phyloP scores from a whole-genome alignment of 2,888 invertebrate species.

The Calameuta filiformis region DNA sequence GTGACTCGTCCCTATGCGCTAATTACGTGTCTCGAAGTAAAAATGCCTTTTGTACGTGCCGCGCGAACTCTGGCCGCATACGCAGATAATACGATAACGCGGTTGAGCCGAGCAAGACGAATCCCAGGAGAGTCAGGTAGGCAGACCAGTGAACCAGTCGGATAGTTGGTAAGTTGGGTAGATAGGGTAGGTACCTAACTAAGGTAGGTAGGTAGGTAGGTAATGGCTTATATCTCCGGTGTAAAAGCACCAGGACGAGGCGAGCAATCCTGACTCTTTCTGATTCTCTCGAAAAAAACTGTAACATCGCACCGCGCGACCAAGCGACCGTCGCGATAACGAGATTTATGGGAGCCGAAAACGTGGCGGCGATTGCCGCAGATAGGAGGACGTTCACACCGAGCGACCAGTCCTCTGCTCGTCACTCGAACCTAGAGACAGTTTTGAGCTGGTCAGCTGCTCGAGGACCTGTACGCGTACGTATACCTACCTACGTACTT shows the following conservation, averaged over 20 bases:
- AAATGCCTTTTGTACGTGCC: constrained; percentile 14
- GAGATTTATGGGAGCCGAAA: constrained; percentile 46
- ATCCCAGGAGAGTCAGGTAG: neutral
- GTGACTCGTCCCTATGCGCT: neutral
- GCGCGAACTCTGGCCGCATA: neutral
- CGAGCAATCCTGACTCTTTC: neutral
- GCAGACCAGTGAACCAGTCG: too few species aligned
- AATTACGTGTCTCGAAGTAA: constrained; percentile 5
- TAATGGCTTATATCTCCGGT: too few species aligned
- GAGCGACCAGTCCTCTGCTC: neutral
- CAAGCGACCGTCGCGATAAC: constrained; percentile 44
- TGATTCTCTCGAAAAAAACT: constrained; percentile 3
- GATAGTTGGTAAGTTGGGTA: too few species aligned
- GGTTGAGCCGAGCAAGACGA: constrained; percentile 5
- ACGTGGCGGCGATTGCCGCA: constrained; percentile 42
- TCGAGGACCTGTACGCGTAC: too few species aligned
- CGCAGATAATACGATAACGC: constrained; percentile 15
- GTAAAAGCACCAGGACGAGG: constrained; percentile 3
- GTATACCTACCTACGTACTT: too few species aligned
- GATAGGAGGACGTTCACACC: constrained; percentile 26
- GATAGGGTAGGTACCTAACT: too few species aligned
- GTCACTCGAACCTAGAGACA: neutral
- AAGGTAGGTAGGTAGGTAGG: too few species aligned
- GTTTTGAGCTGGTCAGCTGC: neutral
- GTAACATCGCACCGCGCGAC: constrained; percentile 31